Base-by-base conservation (phyloP, 2,888 invertebrate genomes). In the Brachylomia viminalis region DNA sequence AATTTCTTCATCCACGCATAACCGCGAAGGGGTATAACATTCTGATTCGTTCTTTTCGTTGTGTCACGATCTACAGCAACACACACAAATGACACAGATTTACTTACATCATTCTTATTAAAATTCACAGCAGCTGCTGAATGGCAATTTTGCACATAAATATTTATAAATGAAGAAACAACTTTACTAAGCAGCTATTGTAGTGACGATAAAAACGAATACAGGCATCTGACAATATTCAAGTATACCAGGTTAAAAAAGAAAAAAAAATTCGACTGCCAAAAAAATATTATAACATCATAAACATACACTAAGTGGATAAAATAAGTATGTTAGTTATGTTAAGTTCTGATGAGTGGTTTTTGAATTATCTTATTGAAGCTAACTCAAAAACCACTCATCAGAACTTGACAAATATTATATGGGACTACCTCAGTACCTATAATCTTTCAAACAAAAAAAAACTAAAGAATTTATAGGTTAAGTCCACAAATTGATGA, bases 101-200 rank as follows among this genome's bases (percentile, higher is more conserved):
- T 17, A 30, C n/a, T 75, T 59, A 76, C 76, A 66, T 58, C 49
- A 75, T 49, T 42, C 15, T 42, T 3, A 49, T 75, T 27, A 49
- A 65, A 2, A 75, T 75, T 61, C 38, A 54, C 33, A 23, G 6
- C 68, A 33, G 23, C 52, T 4, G 67, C 20, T n/a, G 17, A 30
- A 30, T 45, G 49, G 23, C 15, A 76, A 77, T 61, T 74, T 75
- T 10, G 42, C 38, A 30, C 27, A 49, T 74, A 42, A 4, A 75
- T 76, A 75, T 58, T n/a, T 62, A 74, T 27, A 27, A n/a, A 52
- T 52, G 1, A 45, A 52, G 27, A 71, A 69, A 42, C n/a, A 17
- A 10, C n/a, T n/a, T n/a, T n/a, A 45, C 45, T 23, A 15, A 17
- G 27, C 27, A 10, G 42, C 30, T 23, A 11, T 6, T 69, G 6